Base-by-base conservation (phyloP, 2,113 vertebrate species). In the Hepsetus odoe region DNA sequence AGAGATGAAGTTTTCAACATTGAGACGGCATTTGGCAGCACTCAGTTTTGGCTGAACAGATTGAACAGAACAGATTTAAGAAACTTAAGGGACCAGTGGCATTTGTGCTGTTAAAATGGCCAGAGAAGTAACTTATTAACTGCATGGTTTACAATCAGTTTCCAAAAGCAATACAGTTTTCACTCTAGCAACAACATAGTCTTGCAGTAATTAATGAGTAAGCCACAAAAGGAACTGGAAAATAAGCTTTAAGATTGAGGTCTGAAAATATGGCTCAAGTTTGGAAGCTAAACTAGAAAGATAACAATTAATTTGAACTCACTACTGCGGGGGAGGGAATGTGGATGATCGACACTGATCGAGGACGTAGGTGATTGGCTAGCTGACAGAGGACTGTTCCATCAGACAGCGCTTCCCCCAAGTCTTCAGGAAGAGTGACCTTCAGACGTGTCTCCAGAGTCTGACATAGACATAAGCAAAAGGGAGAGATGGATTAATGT, bases 261-360 rank as follows among this genome's bases (percentile, higher is more conserved):
- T 11, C 18, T 2, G 18, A 12, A 53, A 51, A 42, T 28, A 35
- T n/a, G 32, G 12, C 16, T 5, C 2, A 13, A 65, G 18, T 5
- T 53, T 30, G 44, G 7, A 18, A 32, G 16, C 32, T 53, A 59
- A 14, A 7, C 53, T 83, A n/a, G 13, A 33, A 12, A 76, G 28
- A 59, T 32, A 13, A 2, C 22, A 4, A 13, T 40, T 24, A 30
- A 14, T 12, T 20, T 56, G 26, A 46, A 66, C 94, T 94, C 84
- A 97, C 96, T 94, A 96, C 96, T 11, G 96, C 96, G 4, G 95
- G 96, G 0, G 95, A 97, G 35, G 96, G 95, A 66, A 96, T 89
- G 30, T 97, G 94, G 81, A 96, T 96, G 88, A 94, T 94, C 62
- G 94, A 91, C 69, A 97, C 94, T 0, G 92, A 87, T 28, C 95